phyloP scores from a whole-genome alignment of 2,113 vertebrate genomes.

The Odocoileus virginianus region DNA sequence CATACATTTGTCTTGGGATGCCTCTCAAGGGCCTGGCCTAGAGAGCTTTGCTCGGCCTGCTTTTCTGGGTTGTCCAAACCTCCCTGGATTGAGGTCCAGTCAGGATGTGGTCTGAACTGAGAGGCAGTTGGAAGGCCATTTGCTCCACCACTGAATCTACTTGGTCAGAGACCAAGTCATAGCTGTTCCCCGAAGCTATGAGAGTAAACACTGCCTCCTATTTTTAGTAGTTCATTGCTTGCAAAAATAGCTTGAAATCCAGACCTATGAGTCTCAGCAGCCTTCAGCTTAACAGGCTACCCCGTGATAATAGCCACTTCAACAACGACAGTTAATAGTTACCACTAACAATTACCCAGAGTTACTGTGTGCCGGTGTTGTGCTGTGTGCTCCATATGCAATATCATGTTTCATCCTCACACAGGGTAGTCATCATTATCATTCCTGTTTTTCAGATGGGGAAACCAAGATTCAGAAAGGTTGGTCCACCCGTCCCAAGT shows the following conservation, averaged over 20 bases:
- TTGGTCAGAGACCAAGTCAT: slow-evolving; percentile 63
- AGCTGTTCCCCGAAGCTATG: slow-evolving; percentile 53
- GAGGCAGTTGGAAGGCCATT: slow-evolving; percentile 15
- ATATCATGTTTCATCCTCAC: neutral
- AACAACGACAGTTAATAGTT: too few species aligned
- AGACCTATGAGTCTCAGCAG: slow-evolving; percentile 48
- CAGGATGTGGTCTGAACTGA: slow-evolving; percentile 61
- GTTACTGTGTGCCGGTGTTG: neutral
- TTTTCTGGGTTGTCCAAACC: slow-evolving; percentile 8
- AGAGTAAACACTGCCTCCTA: slow-evolving; percentile 68
- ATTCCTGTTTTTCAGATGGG: neutral
- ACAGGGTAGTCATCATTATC: neutral
- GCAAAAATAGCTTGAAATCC: slow-evolving; percentile 67
- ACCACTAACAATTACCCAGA: neutral
- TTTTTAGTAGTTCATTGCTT: slow-evolving; percentile 67
- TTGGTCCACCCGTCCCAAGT: neutral
- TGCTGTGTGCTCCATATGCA: neutral
- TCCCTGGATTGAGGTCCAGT: slow-evolving; percentile 32
- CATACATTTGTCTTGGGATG: neutral
- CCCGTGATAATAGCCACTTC: neutral
- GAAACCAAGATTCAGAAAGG: neutral
- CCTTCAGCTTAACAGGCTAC: neutral
- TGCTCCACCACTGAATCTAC: slow-evolving; percentile 4
- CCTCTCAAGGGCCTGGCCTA: neutral
- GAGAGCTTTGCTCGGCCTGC: neutral